phyloP scores from a whole-genome alignment of 2,888 invertebrate genomes.

The Pimpla rufipes region DNA sequence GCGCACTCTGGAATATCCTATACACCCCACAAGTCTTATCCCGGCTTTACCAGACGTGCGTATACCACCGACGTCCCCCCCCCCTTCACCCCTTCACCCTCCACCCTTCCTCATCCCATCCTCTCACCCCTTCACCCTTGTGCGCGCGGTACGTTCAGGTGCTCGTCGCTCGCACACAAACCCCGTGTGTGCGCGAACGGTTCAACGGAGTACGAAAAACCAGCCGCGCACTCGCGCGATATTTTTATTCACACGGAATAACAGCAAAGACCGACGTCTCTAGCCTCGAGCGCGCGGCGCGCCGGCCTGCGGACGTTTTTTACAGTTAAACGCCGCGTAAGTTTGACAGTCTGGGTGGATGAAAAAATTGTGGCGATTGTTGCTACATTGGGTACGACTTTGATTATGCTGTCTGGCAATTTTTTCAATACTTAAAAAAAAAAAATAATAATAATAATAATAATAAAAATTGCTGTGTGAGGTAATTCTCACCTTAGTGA shows the following conservation, averaged over 20 bases:
- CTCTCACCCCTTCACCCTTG: too few species aligned
- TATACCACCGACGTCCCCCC: background rate
- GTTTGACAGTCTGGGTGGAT: background rate
- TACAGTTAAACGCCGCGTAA: conserved; percentile 22
- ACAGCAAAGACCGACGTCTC: conserved; percentile 43
- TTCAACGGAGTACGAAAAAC: conserved; percentile 14
- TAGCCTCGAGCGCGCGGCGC: background rate
- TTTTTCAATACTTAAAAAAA: too few species aligned
- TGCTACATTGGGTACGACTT: too few species aligned
- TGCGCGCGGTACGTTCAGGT: conserved; percentile 8
- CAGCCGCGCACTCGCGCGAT: conserved; percentile 20
- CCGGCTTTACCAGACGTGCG: conserved; percentile 65
- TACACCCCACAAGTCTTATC: conserved; percentile 64
- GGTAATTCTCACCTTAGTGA: too few species aligned
- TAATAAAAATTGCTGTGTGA: too few species aligned
- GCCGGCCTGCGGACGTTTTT: too few species aligned
- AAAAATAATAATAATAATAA: too few species aligned
- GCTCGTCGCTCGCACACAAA: background rate
- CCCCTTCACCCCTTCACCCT: background rate
- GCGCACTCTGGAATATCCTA: conserved; percentile 50
- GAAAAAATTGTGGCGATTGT: too few species aligned
- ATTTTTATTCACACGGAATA: conserved; percentile 54
- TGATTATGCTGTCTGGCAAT: too few species aligned
- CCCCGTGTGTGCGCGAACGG: background rate
- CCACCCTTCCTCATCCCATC: background rate